Evolutionary conservation across 1,140 invertebrate genomes (phyloP), one percentile per base, ranked within the genome.

Genomic region (Druon quercuslanigerum): DNA sequence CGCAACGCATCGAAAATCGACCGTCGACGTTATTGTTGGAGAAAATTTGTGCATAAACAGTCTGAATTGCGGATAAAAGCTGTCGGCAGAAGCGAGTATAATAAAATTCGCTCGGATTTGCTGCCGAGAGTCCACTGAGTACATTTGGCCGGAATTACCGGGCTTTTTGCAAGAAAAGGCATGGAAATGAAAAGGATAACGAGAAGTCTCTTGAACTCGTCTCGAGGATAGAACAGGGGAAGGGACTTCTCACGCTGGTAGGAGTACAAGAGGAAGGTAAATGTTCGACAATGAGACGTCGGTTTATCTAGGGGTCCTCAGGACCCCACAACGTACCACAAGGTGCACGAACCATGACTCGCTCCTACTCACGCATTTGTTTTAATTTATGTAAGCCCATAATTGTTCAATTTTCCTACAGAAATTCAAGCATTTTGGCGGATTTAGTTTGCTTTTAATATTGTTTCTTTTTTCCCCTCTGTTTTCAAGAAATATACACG

Each of bases 231-330:
- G n/a, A 66, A 66, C 57, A 14, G 33, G 33, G 20, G 11, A 60
- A 60, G 57, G 60, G 25, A 66, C 60, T 66, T 66, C 60, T 66
- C 60, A 66, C 60, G 60, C 5, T 60, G 25, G 60, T 66, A 66
- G 60, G 25, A 66, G 60, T 46, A 40, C n/a, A 40, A 66, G 25
- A 66, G 60, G 60, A 66, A 66, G 60, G 60, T 66, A 66, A 66
- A 66, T 33, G 60, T 66, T 66, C 60, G 60, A 66, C 60, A 66
- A 66, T 66, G 60, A 66, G 60, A 66, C 60, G 60, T 66, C 33
- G 25, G 33, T 46, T 40, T 33, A 57, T 57, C 56, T 17, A 57
- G 19, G 19, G 56, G 56, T 57, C 56, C 20, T 20, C 56, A 20
- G 17, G 56, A 14, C 19, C 56, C 56, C 56, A 57, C 33, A 66